Evolutionary conservation across 1,140 invertebrate species (phyloP).

Genomic region (Lasioglossum baleicum): DNA sequence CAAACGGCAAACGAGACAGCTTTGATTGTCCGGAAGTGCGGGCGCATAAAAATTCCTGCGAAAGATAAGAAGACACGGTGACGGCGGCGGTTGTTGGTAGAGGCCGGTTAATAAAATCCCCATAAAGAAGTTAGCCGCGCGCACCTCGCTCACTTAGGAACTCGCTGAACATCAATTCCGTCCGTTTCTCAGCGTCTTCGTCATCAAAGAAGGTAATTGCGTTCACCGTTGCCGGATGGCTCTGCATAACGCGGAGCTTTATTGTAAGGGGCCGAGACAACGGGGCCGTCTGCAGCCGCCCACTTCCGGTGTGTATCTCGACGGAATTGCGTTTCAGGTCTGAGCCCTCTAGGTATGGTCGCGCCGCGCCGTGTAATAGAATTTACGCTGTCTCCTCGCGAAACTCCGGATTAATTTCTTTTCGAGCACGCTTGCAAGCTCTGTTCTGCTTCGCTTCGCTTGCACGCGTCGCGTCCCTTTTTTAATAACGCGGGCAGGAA

Average conservation of each 20-base stretch:
- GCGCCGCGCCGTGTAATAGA: neutral
- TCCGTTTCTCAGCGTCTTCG: neutral
- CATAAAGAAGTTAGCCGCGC: neutral
- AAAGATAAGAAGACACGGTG: too few species aligned
- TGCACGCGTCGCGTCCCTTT: neutral
- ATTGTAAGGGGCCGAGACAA: neutral
- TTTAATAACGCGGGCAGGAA: neutral
- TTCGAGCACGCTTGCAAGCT: too few species aligned
- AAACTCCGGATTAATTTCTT: neutral
- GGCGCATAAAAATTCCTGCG: too few species aligned
- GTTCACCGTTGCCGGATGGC: neutral
- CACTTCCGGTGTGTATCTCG: neutral
- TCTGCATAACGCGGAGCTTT: neutral
- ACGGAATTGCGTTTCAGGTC: conserved; percentile 3
- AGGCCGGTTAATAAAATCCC: neutral
- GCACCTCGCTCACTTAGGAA: neutral
- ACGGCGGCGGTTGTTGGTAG: too few species aligned
- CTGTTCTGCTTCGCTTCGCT: too few species aligned
- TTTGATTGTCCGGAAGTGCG: too few species aligned
- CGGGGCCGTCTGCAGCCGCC: neutral
- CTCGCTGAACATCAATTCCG: neutral
- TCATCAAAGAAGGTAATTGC: neutral
- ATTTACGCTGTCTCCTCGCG: neutral
- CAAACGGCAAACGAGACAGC: too few species aligned
- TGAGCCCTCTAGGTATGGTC: neutral